Evolutionary conservation across 2,888 invertebrate species (phyloP), one percentile per base, ranked within the genome.

Genomic region (Chrysolina haemoptera): DNA sequence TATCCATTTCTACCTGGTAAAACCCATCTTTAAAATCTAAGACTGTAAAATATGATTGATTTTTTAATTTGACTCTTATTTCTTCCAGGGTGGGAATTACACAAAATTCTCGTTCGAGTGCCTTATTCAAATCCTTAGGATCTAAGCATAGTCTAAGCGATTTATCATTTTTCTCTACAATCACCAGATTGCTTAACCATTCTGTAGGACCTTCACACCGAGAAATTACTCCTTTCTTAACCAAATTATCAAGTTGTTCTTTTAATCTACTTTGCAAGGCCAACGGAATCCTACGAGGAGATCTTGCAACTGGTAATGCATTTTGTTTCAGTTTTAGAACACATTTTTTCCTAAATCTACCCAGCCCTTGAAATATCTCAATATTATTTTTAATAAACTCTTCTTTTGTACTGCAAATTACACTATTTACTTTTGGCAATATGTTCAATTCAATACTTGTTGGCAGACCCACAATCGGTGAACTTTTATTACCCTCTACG

Each of bases 131-230:
- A 66, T 76, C 64, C 6, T 35, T 35, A 9, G 73, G 70, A 50
- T 74, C 74, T 53, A 74, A 62, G 53, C 74, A 70, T 35, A 74
- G 40, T 66, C 83, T 73, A 35, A 74, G 41, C 48, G 71, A 59
- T 22, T 66, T 69, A 41, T 67, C 71, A 9, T 62, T 16, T 62
- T 71, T 76, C 62, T 74, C 74, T 27, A 76, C 78, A 11, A 78
- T 12, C 20, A 76, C 76, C 11, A 76, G 53, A 18, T 72, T 63
- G 64, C 72, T 78, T 35, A 78, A 73, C 70, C 75, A 74, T 40
- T 71, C 73, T 4, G 70, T 65, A 18, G 71, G 66, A 22, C 73
- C 48, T 11, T 71, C 71, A 53, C 71, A 71, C 55, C 72, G 70
- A 6, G 74, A 20, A 64, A 78, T 72, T 16, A 73, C 71, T 12